Conservation (phyloP, 2,797 vertebrate genomes). For the Cuniculus paca region DNA sequence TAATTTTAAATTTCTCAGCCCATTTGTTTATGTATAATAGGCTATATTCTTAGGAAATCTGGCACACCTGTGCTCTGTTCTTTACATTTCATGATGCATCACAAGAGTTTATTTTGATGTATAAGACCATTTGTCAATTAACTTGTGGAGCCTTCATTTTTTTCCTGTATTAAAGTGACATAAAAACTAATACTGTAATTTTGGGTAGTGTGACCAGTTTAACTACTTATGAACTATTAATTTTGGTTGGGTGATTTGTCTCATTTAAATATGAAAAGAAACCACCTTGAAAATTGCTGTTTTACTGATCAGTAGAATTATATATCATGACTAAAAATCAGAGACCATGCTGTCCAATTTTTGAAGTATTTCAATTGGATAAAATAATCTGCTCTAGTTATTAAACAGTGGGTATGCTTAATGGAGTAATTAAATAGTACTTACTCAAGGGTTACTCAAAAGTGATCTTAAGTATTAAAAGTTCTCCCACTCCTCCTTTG, state of each 20-base stretch:
- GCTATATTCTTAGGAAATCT: neutral
- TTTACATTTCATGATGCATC: neutral
- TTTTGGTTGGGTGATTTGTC: neutral
- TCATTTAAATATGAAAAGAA: conserved; percentile 48
- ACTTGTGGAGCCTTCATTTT: neutral
- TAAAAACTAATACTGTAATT: neutral
- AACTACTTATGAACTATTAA: conserved; percentile 47
- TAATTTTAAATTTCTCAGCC: neutral
- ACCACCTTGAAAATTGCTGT: conserved; percentile 27
- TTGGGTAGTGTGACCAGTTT: neutral
- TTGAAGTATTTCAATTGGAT: conserved; percentile 45
- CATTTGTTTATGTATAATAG: neutral
- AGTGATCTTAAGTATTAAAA: conserved; percentile 8
- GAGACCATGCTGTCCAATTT: neutral
- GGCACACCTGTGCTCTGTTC: fast-evolving
- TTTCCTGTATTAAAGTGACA: neutral
- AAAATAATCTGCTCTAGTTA: conserved; percentile 35
- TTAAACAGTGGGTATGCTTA: neutral
- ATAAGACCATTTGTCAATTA: neutral
- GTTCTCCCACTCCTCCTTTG: neutral
- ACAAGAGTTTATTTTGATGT: conserved; percentile 15
- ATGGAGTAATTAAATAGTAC: conserved; percentile 64
- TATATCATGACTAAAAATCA: conserved; percentile 28
- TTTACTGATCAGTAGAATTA: conserved; percentile 49
- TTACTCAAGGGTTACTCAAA: conserved; percentile 55